Evolutionary conservation across 2,113 vertebrate species (phyloP), one percentile per base, ranked within the genome.

Genomic region (Anoura caudifer): DNA sequence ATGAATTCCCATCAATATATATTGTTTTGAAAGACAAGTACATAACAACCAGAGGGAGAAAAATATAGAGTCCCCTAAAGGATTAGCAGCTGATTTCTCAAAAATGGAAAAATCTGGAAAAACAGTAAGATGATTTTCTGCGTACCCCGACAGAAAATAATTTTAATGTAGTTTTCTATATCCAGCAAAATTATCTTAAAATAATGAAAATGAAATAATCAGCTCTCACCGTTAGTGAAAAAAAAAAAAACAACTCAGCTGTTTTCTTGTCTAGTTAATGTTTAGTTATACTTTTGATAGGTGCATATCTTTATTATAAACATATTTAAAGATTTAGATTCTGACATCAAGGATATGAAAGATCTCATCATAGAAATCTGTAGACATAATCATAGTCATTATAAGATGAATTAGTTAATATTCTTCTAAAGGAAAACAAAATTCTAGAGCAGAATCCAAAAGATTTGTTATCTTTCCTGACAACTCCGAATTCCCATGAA

Each of bases 1-100:
- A 83, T 10, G 17, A 84, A 90, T 90, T 10, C 10, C 90, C 7
- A 85, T 4, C 11, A 63, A n/a, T 6, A 50, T 0, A 36, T 33
- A 56, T 19, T 33, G 1, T 56, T 73, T 5, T 50, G 22, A 87
- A 67, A 67, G 83, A 50, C 1, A 90, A 26, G 5, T 41, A 41
- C 12, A 8, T 59, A 90, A 75, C 0, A 67, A 26, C 1, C 33
- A 22, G 2, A 8, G 4, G 20, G 6, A 0, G 28, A 3, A 3
- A 80, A 33, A 43, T 47, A 38, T 14, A 93, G 4, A 81, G 31
- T 31, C 13, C 5, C 72, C 31, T 93, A 45, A 72, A 52, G 36
- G 45, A 84, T 36, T 1, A 61, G 31, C 3, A 73, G n/a, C n/a
- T 63, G 11, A 28, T 47, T 77, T 92, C 31, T 87, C 5, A 87